Evolutionary conservation across 1,140 invertebrate genomes (phyloP).

Genomic region (Nebria ingens): DNA sequence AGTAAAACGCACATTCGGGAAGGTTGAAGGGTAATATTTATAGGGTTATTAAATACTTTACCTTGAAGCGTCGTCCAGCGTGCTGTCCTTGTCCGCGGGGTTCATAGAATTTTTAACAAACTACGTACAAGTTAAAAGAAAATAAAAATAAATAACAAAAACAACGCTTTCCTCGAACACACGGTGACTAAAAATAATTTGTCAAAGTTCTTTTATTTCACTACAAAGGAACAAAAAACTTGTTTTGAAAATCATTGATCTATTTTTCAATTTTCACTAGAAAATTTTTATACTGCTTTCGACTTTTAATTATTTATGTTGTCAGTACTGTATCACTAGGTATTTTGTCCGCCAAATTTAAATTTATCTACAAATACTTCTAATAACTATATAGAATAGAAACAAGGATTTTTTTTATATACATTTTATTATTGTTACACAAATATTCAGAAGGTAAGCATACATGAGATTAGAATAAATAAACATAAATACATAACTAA

Average conservation of each 20-base stretch:
- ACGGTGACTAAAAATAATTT: neutral
- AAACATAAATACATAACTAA: no score
- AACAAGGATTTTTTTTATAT: no score
- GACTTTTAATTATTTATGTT: neutral
- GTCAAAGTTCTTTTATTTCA: neutral
- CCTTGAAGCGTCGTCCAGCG: slow-evolving; percentile 33
- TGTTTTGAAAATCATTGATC: slow-evolving; percentile 9
- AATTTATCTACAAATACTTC: no score
- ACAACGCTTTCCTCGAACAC: neutral
- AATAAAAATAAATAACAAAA: slow-evolving; percentile 2
- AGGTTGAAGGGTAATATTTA: slow-evolving; percentile 11
- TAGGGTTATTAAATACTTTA: slow-evolving; percentile 17
- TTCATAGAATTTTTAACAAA: slow-evolving; percentile 28
- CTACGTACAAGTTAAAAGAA: slow-evolving; percentile 3
- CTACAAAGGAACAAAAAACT: neutral
- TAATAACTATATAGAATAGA: no score
- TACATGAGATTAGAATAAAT: no score
- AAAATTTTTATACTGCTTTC: slow-evolving; percentile 1
- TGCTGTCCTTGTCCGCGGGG: slow-evolving; percentile 25
- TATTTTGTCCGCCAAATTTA: neutral
- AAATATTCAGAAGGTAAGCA: no score
- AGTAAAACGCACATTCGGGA: neutral
- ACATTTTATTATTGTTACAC: no score
- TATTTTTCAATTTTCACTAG: slow-evolving; percentile 1
- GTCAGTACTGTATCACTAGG: neutral